phyloP scores from a whole-genome alignment of 2,888 invertebrate species.

The Rhingia rostrata region DNA sequence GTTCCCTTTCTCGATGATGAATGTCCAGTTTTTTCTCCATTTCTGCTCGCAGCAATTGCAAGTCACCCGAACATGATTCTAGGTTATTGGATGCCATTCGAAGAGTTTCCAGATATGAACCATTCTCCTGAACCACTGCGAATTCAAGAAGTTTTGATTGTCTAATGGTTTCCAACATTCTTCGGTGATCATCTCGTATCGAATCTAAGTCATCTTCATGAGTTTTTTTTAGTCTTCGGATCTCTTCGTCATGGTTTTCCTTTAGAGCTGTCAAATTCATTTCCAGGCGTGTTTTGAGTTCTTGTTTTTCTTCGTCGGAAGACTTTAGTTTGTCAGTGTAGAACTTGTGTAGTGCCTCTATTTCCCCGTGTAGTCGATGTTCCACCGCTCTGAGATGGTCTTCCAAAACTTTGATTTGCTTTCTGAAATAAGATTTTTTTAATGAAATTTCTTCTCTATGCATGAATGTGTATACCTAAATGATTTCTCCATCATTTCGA shows the following conservation, averaged over 20 bases:
- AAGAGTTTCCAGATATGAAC: constrained; percentile 81
- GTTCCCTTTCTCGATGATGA: constrained; percentile 78
- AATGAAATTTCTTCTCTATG: not conserved
- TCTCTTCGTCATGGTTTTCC: constrained; percentile 79
- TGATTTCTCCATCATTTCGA: constrained; percentile 81
- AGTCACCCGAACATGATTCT: constrained; percentile 77
- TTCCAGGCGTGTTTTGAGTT: constrained; percentile 77
- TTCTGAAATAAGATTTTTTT: constrained; percentile 75
- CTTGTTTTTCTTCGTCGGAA: constrained; percentile 77
- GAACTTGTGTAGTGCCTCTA: constrained; percentile 77
- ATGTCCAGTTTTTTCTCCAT: constrained; percentile 78
- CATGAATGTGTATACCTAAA: constrained; percentile 78
- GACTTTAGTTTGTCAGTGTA: constrained; percentile 78
- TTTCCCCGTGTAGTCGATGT: constrained; percentile 79
- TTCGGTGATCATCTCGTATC: constrained; percentile 78
- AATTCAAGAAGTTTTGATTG: constrained; percentile 82
- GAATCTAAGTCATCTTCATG: constrained; percentile 80
- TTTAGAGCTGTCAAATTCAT: constrained; percentile 77
- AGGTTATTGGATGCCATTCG: constrained; percentile 80
- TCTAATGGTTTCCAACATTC: constrained; percentile 80
- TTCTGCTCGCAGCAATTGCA: constrained; percentile 79
- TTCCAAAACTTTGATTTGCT: constrained; percentile 81
- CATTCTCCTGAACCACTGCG: constrained; percentile 81
- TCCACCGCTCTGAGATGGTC: constrained; percentile 79
- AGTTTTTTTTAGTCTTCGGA: constrained; percentile 78